These are phyloP conservation scores for Macrotus californicus DNA, from an alignment of 2,113 vertebrate species.

Conservation along the genomic window DNA sequence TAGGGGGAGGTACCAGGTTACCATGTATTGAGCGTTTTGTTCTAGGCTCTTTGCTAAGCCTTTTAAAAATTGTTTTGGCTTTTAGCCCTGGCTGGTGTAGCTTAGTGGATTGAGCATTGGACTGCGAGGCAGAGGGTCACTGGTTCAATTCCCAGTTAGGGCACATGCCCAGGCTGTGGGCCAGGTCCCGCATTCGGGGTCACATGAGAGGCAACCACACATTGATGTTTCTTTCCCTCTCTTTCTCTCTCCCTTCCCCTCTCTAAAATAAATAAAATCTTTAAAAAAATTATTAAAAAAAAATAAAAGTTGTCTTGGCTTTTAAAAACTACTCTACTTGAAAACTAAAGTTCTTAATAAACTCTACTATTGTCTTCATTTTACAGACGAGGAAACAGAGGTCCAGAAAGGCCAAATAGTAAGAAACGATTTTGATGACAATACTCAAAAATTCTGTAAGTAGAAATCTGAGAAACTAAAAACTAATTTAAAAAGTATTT, in stretches of 20 bases:
- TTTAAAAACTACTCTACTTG: neutral
- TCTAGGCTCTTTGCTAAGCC: neutral
- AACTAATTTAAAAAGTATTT: neutral
- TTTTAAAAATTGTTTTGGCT: neutral
- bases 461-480: neutral
- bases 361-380: neutral
- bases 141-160: no score
- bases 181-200: no score
- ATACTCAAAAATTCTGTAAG: neutral
- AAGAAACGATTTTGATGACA: neutral
- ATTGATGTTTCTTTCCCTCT: no score
- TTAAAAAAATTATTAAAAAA: no score
- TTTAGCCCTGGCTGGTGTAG: no score
- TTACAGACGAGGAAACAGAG: neutral
- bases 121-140: no score
- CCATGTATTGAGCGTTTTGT: neutral
- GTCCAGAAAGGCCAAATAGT: neutral
- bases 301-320: neutral
- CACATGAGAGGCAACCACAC: no score
- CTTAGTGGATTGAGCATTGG: no score
- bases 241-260: no score
- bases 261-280: no score
- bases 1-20: neutral
- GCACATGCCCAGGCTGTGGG: no score
- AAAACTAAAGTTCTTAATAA: neutral